Evolutionary conservation across 2,888 invertebrate species (phyloP).

Genomic region (Acleris laterana): DNA sequence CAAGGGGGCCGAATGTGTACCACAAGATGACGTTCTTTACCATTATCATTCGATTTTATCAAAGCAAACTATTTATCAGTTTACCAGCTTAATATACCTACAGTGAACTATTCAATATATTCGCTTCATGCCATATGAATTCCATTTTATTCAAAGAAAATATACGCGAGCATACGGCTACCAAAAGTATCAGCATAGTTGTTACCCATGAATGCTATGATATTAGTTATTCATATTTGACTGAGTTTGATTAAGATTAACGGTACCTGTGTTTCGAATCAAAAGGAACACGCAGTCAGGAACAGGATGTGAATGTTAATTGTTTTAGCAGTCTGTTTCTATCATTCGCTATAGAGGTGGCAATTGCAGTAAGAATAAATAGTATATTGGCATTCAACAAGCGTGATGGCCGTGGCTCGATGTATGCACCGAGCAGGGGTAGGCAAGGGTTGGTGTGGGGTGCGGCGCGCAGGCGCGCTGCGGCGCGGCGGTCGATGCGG

Average conservation of each 20-base stretch:
- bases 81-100: too few species aligned
- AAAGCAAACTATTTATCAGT: too few species aligned
- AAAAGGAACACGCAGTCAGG: conserved; percentile 8
- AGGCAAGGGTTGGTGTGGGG: conserved; percentile 32
- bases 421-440: conserved; percentile 27
- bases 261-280: background rate
- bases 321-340: background rate
- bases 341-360: conserved; percentile 10
- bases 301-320: conserved; percentile 3
- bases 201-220: too few species aligned
- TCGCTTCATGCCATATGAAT: too few species aligned
- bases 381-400: conserved; percentile 36
- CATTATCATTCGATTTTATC: too few species aligned
- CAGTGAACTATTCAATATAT: too few species aligned
- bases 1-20: too few species aligned
- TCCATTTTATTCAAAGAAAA: too few species aligned
- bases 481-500: conserved; percentile 65
- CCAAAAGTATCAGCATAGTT: too few species aligned
- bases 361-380: background rate
- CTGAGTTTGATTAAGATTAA: background rate
- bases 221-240: too few species aligned
- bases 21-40: too few species aligned
- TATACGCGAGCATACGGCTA: too few species aligned
- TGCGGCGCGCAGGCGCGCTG: conserved; percentile 63
- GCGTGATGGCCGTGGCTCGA: conserved; percentile 22